These are phyloP conservation scores for Crossoptilon crossoptilon DNA, from an alignment of 2,797 vertebrate genomes.

Conservation along the genomic window DNA sequence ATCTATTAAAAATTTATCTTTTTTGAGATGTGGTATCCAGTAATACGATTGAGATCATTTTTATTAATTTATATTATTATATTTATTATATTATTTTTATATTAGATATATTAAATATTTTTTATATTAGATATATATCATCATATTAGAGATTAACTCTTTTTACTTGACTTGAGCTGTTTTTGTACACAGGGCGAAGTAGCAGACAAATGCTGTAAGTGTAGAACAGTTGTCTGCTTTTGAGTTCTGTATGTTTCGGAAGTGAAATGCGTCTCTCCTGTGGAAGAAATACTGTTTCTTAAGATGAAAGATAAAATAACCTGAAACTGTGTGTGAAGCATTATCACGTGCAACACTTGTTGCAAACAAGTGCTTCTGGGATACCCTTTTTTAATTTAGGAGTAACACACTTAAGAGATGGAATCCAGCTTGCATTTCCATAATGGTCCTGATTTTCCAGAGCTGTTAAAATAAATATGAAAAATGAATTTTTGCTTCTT, in stretches of 20 bases:
- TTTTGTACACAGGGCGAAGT: neutral
- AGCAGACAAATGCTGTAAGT: neutral
- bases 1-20: neutral
- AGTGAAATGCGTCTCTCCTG: neutral
- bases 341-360: neutral
- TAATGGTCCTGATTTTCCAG: neutral
- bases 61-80: neutral
- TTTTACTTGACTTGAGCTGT: neutral
- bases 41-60: neutral
- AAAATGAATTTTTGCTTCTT: neutral
- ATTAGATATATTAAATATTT: neutral
- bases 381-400: neutral
- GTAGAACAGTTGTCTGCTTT: neutral
- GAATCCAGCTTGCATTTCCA: neutral
- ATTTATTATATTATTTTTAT: neutral
- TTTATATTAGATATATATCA: neutral
- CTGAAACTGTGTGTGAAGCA: neutral
- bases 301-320: neutral
- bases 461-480: neutral
- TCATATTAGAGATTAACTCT: neutral
- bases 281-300: neutral
- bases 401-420: neutral
- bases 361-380: neutral
- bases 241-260: neutral
- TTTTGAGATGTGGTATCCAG: neutral